Percentiles rank a stretch among this genome's conserved stretches.
Conservation (phyloP, 2,888 invertebrate genomes). For the Leptogaster cylindrica region DNA sequence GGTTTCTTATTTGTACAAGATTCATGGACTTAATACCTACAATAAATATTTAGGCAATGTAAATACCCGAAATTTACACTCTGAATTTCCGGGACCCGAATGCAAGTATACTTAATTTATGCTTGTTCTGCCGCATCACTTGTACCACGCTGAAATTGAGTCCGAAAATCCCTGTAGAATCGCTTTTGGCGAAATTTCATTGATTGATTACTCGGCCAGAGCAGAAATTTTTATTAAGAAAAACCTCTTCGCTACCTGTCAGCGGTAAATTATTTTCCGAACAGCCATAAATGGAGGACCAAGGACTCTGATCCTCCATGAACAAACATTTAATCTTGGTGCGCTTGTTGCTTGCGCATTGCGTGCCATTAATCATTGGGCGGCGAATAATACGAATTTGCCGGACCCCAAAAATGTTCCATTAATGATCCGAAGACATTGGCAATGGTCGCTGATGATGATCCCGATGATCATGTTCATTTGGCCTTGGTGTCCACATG, state of each 20-base stretch:
- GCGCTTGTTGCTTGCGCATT: not conserved
- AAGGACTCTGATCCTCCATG: not conserved
- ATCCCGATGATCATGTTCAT: constrained; percentile 31
- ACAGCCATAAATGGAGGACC: not conserved
- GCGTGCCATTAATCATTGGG: constrained; percentile 17
- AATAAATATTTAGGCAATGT: too few relatives aligned
- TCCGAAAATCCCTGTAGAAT: too few relatives aligned
- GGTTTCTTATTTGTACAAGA: too few relatives aligned
- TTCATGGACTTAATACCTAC: too few relatives aligned
- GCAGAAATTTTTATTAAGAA: constrained; percentile 22
- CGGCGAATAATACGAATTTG: constrained; percentile 13
- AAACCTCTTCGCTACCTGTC: constrained; percentile 21
- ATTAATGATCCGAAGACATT: constrained; percentile 27
- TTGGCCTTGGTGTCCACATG: constrained; percentile 16
- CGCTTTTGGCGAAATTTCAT: too few relatives aligned
- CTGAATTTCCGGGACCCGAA: too few relatives aligned
- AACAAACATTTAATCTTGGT: not conserved
- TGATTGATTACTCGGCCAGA: constrained; percentile 21
- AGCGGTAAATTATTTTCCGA: constrained; percentile 25
- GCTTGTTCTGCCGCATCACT: too few relatives aligned
- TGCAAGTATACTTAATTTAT: too few relatives aligned
- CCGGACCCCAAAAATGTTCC: not conserved
- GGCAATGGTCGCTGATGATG: constrained; percentile 1
- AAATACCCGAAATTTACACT: too few relatives aligned
- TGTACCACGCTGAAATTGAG: too few relatives aligned